Evolutionary conservation across 2,797 vertebrate genomes (phyloP).

Genomic region (Diglossa cyanea): DNA sequence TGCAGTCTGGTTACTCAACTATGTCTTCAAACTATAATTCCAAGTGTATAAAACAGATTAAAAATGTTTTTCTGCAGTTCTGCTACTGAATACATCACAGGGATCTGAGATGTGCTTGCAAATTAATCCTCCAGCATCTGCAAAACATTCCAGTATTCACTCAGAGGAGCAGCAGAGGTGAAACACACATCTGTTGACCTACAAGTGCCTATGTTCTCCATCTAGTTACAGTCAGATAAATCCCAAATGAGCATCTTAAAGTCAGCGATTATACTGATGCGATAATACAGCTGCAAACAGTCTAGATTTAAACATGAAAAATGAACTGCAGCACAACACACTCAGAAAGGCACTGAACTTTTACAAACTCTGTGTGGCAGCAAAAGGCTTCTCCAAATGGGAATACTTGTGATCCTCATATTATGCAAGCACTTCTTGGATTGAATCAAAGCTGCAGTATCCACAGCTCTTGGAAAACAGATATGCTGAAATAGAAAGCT

Average conservation of each 20-base stretch:
- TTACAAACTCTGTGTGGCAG: background rate
- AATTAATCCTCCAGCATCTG: background rate
- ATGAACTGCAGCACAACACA: background rate
- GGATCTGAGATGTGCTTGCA: background rate
- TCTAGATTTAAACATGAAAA: background rate
- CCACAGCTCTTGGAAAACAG: background rate
- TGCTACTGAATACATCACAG: background rate
- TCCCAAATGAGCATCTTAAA: conserved; percentile 20
- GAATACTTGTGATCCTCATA: background rate
- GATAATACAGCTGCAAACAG: background rate
- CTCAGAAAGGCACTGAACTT: background rate
- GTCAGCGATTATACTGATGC: background rate
- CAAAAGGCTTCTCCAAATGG: background rate
- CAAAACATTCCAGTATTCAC: background rate
- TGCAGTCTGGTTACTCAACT: background rate
- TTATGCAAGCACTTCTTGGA: background rate
- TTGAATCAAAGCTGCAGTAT: background rate
- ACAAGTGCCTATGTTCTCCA: background rate
- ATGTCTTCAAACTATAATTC: background rate
- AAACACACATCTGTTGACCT: conserved; percentile 39
- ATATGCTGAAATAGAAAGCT: background rate
- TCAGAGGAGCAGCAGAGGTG: background rate
- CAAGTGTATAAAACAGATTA: background rate
- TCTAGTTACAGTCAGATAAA: background rate
- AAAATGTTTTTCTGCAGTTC: background rate